Percentiles rank a stretch among this genome's conserved stretches.
Evolutionary conservation across 2,113 vertebrate species (phyloP).

Genomic region (Litocranius walleri): DNA sequence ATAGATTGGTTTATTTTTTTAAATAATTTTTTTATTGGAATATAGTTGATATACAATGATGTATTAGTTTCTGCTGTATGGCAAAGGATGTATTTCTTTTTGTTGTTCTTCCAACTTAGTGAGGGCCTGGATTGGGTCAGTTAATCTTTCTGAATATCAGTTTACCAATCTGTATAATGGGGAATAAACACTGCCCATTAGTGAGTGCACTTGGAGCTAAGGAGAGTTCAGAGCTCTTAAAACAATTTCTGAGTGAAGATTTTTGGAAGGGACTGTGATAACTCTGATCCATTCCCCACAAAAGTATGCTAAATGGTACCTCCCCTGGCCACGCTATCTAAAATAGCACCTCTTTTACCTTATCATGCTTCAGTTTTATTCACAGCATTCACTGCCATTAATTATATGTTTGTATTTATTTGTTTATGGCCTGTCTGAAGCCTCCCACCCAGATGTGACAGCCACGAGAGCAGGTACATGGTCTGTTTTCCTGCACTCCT

Average conservation of each 20-base stretch:
- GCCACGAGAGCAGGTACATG: background rate
- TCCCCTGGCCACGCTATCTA: background rate
- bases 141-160: background rate
- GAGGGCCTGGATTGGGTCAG: background rate
- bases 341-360: background rate
- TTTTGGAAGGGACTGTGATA: background rate
- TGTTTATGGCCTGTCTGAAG: background rate
- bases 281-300: background rate
- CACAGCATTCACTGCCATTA: background rate
- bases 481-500: background rate
- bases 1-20: background rate
- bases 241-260: background rate
- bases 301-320: background rate
- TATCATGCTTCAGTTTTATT: background rate
- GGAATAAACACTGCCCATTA: background rate
- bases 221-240: background rate
- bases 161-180: background rate
- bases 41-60: background rate
- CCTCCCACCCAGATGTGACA: background rate
- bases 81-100: background rate
- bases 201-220: background rate
- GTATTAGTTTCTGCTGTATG: background rate
- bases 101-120: background rate
- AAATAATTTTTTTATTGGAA: background rate
- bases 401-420: background rate